Base-by-base conservation (phyloP, 2,888 invertebrate genomes). In the Ophioninae sp. region DNA sequence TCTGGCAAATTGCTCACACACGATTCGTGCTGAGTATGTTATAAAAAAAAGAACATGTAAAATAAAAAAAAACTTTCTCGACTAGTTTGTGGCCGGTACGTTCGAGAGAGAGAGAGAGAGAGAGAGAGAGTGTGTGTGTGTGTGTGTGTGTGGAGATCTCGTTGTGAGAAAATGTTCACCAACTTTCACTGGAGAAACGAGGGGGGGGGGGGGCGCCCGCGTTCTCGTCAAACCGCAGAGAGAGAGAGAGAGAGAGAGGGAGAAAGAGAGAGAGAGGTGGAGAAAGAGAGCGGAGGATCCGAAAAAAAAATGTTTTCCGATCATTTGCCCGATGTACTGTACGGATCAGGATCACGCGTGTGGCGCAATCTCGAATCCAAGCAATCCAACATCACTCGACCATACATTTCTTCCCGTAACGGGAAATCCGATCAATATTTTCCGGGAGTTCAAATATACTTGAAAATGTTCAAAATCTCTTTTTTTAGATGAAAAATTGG, bases 371-470 rank as follows among this genome's bases (percentile, higher is more conserved):
- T 23, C 23, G 17, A 44, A 44, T 8, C 10, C 51, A 37, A 56
- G 51, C 17, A 56, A 58, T 76, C 59, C 9, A 30, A 67, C n/a
- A 59, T 76, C 58, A 39, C 74, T 64, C n/a, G 65, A 72, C 75
- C 75, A 77, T 71, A 41, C 64, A 71, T 69, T 68, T 83, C 69
- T 64, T 37, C 9, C 22, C 13, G 7, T 44, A 41, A 8, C 23
- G 64, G 51, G 9, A 73, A 58, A 80, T 83, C 68, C 51, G 65
- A 67, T 44, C 69, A 81, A 81, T 44, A 44, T 81, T 77, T 81
- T 83, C 71, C 83, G 77, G 61, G 37, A 76, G 67, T 81, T 77
- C 82, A 74, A 69, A 84, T 87, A 88, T 87, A 87, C 85, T 81
- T 80, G 83, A 71, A 59, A 61, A 56, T 30, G 1, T 30, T 30